These are phyloP conservation scores for Ambastaia sidthimunki DNA, from an alignment of 2,797 vertebrate genomes.

Conservation along the genomic window DNA sequence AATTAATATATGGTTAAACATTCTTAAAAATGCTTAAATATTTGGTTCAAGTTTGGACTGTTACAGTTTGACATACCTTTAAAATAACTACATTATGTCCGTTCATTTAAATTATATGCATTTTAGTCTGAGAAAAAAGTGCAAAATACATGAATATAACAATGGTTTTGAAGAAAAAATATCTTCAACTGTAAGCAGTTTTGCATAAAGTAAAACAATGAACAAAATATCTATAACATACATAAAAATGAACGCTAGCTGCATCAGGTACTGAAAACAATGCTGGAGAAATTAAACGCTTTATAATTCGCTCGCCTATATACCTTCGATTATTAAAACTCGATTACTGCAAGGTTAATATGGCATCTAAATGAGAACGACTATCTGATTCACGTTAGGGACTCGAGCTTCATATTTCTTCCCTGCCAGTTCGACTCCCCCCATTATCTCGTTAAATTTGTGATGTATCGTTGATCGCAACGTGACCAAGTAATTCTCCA, in stretches of 20 bases:
- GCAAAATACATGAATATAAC: too few relatives aligned
- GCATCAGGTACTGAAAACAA: conserved; percentile 11
- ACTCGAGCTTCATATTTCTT: conserved; percentile 44
- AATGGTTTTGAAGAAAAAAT: too few relatives aligned
- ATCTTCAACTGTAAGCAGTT: too few relatives aligned
- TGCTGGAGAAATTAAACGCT: neutral
- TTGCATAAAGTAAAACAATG: neutral
- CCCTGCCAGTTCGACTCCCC: conserved; percentile 37
- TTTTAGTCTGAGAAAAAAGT: too few relatives aligned
- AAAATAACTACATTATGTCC: too few relatives aligned
- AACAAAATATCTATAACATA: neutral
- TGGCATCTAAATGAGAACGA: conserved; percentile 24
- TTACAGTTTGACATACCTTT: too few relatives aligned
- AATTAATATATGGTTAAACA: too few relatives aligned
- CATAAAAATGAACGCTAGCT: neutral
- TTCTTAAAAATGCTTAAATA: too few relatives aligned
- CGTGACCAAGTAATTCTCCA: conserved; percentile 41
- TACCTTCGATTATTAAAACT: conserved; percentile 48
- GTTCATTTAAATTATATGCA: too few relatives aligned
- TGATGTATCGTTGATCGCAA: conserved; percentile 49
- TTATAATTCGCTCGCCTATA: conserved; percentile 40
- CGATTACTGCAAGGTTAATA: conserved; percentile 53
- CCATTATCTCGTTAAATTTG: conserved; percentile 52
- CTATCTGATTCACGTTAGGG: conserved; percentile 49
- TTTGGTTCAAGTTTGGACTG: too few relatives aligned